Evolutionary conservation across 1,140 invertebrate genomes (phyloP), one percentile per base, ranked within the genome.

Genomic region (Arion vulgaris): DNA sequence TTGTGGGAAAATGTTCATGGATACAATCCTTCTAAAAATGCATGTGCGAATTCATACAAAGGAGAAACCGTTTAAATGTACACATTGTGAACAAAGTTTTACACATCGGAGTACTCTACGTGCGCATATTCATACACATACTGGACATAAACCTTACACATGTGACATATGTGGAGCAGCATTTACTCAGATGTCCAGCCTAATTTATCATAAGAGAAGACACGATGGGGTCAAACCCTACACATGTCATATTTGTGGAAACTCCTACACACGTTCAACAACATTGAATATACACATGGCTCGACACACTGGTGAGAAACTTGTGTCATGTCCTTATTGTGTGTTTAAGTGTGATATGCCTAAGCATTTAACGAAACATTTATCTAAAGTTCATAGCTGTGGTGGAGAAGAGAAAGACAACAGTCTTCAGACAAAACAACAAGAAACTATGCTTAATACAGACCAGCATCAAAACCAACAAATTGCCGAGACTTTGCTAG

Each of bases 61-160:
- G 88, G 96, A 97, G 85, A 98, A 98, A 91, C 97, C 97, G 0
- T 98, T 98, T 93, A 96, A 98, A 88, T 98, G 97, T 89, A 93
- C 95, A 79, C 95, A 95, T 0, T 98, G 97, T 88, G 96, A 96
- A 39, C 97, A 97, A 91, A 96, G 96, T 0, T 97, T 97, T 91
- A 94, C 96, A 45, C 94, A 96, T 80, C 96, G 96, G 88, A 97
- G 96, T 92, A 96, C 97, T 90, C 93, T 97, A 38, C 93, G 96
- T 81, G 94, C 96, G 81, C 96, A 97, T 89, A 34, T 36, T 19
- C 38, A 57, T 19, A 73, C 26, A 53, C 82, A 83, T 57, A 79
- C 68, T 39, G 77, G 82, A 2, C 68, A 5, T 32, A 83, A 80
- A 53, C 82, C 82, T 1, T 80, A 79, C 39, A 51, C 36, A 28